Conservation (phyloP, 92 coral and sea anemone species). For the Scolanthus callimorphus region DNA sequence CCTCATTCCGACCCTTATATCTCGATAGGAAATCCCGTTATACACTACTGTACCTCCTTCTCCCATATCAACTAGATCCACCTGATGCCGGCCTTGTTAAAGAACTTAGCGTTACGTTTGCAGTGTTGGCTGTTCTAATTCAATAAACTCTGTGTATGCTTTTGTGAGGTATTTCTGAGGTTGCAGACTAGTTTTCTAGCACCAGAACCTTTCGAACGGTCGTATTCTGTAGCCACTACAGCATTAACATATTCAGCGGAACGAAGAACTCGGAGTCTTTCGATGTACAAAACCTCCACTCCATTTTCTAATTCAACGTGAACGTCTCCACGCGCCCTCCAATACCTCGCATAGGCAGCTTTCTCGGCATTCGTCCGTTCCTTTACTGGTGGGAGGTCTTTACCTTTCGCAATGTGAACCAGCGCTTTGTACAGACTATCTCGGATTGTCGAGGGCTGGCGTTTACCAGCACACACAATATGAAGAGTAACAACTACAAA, state of each 20-base stretch:
- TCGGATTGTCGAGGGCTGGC: background rate
- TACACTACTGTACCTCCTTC: too few relatives aligned
- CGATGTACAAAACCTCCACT: background rate
- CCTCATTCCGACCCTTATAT: too few relatives aligned
- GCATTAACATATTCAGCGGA: background rate
- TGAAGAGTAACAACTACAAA: background rate
- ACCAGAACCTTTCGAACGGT: slow-evolving; percentile 1
- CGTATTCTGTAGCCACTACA: slow-evolving; percentile 1
- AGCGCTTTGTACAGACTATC: background rate
- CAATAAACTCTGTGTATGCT: background rate
- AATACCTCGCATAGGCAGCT: slow-evolving; percentile 3
- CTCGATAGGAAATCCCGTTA: background rate
- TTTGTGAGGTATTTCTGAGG: background rate
- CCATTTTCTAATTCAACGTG: background rate
- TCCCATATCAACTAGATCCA: background rate
- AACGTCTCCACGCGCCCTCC: slow-evolving; percentile 6
- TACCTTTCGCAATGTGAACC: background rate
- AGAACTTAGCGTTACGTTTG: background rate
- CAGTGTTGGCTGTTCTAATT: background rate
- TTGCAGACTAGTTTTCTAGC: slow-evolving; percentile 3
- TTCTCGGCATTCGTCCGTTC: background rate
- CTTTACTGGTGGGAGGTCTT: background rate
- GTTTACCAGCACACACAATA: background rate
- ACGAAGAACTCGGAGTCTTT: too few relatives aligned
- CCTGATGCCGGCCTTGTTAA: slow-evolving; percentile 2